Conservation (phyloP, 1,140 invertebrate genomes). For the Prorops nasuta region DNA sequence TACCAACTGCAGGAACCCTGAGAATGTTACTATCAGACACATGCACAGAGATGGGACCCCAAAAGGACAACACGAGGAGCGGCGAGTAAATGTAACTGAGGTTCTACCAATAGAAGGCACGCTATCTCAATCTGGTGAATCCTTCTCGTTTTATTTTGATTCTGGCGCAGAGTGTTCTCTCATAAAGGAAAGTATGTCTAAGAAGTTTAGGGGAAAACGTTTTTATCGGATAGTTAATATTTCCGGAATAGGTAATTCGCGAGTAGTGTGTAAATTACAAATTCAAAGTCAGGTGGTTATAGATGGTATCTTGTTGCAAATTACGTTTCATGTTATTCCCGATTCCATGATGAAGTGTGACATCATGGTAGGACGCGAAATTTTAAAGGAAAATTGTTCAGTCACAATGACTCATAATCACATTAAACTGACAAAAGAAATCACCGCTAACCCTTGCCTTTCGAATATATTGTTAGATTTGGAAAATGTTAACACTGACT, state of each 20-base stretch:
- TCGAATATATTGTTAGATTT: not conserved
- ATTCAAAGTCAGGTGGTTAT: constrained; percentile 7
- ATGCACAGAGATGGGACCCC: not conserved
- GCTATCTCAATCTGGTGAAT: constrained; percentile 4
- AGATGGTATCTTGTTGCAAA: not conserved
- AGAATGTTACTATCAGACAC: not conserved
- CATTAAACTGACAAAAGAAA: not conserved
- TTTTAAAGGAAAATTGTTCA: not conserved
- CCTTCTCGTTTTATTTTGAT: not conserved
- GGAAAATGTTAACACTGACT: constrained; percentile 1
- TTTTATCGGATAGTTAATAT: not conserved
- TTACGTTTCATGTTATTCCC: constrained; percentile 9
- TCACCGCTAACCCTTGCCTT: not conserved
- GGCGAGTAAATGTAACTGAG: constrained; percentile 1
- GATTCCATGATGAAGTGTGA: constrained; percentile 7
- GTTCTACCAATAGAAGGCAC: not conserved
- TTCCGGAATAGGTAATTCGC: constrained; percentile 3
- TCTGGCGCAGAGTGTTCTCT: not conserved
- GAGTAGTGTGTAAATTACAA: constrained; percentile 1
- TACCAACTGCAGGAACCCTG: not conserved
- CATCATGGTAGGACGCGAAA: constrained; percentile 12
- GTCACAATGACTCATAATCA: not conserved
- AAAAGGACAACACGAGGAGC: not conserved
- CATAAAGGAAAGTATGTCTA: not conserved
- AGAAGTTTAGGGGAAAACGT: not conserved